Conservation (phyloP, 2,888 invertebrate genomes). For the Phengaris arion region DNA sequence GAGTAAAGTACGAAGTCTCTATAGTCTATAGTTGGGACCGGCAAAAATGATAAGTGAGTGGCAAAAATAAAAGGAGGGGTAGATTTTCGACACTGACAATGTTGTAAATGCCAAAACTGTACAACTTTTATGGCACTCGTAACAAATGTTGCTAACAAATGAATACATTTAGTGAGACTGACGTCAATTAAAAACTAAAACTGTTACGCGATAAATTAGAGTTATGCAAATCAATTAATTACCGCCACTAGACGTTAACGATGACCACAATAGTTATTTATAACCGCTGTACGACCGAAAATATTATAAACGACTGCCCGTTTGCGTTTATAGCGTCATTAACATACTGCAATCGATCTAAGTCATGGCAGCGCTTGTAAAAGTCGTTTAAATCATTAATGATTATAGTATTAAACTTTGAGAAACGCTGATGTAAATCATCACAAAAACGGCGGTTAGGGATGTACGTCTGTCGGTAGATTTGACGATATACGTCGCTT, state of each 20-base stretch:
- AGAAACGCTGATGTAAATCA: conserved; percentile 65
- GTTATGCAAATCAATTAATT: conserved; percentile 26
- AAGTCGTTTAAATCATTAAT: conserved; percentile 66
- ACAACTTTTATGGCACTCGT: neutral
- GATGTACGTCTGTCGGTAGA: conserved; percentile 73
- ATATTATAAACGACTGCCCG: conserved; percentile 25
- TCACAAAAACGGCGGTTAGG: conserved; percentile 75
- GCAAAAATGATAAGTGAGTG: neutral
- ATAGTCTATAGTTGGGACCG: neutral
- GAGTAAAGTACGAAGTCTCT: too few relatives aligned
- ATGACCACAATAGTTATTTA: conserved; percentile 19
- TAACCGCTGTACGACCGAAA: conserved; percentile 23
- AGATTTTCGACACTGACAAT: neutral
- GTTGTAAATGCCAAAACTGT: neutral
- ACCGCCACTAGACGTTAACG: conserved; percentile 21
- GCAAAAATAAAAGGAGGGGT: neutral
- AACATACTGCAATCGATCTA: conserved; percentile 58
- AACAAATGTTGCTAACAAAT: conserved; percentile 14
- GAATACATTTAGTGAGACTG: neutral
- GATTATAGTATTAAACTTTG: conserved; percentile 61
- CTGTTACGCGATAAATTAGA: conserved; percentile 18
- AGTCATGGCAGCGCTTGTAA: conserved; percentile 63
- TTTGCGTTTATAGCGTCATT: conserved; percentile 39
- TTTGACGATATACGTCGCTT: conserved; percentile 39
- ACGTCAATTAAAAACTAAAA: conserved; percentile 18